Evolutionary conservation across 2,888 invertebrate species (phyloP), one percentile per base, ranked within the genome.

Genomic region (Cynaeus angustus): DNA sequence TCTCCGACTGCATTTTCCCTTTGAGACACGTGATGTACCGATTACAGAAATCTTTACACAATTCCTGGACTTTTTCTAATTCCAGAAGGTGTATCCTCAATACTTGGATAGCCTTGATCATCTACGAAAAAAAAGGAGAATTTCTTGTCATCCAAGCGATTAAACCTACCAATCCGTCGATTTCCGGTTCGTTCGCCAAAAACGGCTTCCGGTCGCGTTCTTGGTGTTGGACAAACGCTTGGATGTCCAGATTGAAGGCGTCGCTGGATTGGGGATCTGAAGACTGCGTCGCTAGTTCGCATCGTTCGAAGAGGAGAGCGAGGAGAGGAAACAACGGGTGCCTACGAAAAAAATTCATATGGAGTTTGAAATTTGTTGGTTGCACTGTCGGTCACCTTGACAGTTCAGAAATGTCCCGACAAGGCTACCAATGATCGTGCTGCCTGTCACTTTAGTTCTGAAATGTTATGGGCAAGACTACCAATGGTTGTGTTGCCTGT

Each of bases 231-330:
- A 97, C 94, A 87, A 96, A 97, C 70, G 95, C 94, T 85, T 90
- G 84, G 74, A 95, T 91, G 87, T 97, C 97, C 82, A 96, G 91
- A 80, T 95, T 96, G 89, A 97, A 97, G 76, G 96, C 95, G 85
- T 96, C 95, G 72, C 85, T 84, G 16, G 84, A 83, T 71, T 85
- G 86, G 4, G 95, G 90, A 86, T 97, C 96, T 59, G 94, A 93
- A 71, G 94, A 94, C 77, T 95, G 97, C 12, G 98, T 98, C 14
- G 98, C 98, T 83, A 97, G 90, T 87, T 98, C 98, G 88, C 98
- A 98, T 87, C 98, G 91, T 88, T 98, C 97, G 84, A 98, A 92
- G 14, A 98, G 90, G 66, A 97, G 87, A 65, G 97, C 96, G 84
- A 97, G 87, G 43, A 98, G 88, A 1, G 98, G 98, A 85, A 97